phyloP scores from a whole-genome alignment of 53 echinoderm and acorn worm species.

The Echinarachnius parma region DNA sequence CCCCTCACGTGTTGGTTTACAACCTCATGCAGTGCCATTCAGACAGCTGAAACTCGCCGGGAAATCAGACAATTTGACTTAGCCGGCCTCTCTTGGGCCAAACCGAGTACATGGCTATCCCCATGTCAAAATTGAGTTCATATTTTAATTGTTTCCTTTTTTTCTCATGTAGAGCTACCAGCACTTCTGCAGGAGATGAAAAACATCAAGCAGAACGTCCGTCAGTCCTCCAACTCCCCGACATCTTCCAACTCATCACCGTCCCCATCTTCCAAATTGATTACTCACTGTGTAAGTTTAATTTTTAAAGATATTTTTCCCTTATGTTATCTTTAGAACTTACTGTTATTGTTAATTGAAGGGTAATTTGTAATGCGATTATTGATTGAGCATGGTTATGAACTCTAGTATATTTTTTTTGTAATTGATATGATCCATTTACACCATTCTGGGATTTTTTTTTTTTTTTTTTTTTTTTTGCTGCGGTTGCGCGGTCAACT shows the following conservation, averaged over 20 bases:
- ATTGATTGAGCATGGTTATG: constrained; percentile 4
- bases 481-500: no score
- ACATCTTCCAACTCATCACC: constrained; percentile 4
- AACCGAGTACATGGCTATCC: constrained; percentile 4
- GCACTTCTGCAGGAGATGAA: constrained; percentile 4
- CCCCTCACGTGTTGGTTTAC: constrained; percentile 4
- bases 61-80: constrained; percentile 9
- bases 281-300: constrained; percentile 4
- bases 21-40: constrained; percentile 6
- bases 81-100: constrained; percentile 2
- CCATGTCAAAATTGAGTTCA: constrained; percentile 4
- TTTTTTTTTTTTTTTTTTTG: no score
- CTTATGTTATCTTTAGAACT: constrained; percentile 3
- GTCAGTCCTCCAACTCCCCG: neutral
- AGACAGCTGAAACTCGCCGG: constrained; percentile 10
- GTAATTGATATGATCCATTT: constrained; percentile 3
- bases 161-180: constrained; percentile 4
- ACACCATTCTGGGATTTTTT: neutral
- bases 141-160: constrained; percentile 3
- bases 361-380: constrained; percentile 4
- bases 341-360: neutral
- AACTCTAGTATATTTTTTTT: constrained; percentile 3
- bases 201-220: constrained; percentile 4
- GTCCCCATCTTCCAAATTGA: constrained; percentile 4
- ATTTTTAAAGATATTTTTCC: constrained; percentile 3